Evolutionary conservation across 1,140 invertebrate species (phyloP).

Genomic region (Pectinophora gossypiella): DNA sequence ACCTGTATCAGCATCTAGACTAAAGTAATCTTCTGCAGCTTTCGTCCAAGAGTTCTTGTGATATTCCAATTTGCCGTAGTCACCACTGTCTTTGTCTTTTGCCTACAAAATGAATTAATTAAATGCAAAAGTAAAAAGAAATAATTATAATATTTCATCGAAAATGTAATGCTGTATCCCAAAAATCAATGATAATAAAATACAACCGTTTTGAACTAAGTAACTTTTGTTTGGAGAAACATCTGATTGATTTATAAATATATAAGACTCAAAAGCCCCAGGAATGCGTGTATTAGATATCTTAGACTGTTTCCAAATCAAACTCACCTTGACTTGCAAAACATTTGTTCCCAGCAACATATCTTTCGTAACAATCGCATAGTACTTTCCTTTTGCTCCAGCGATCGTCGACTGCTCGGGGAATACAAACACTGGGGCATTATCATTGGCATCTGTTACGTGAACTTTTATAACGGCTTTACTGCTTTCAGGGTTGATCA

Average conservation of each 20-base stretch:
- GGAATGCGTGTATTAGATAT: too few relatives aligned
- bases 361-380: conserved; percentile 80
- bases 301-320: background rate
- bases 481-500: conserved; percentile 84
- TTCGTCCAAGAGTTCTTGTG: conserved; percentile 78
- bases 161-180: too few relatives aligned
- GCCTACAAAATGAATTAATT: conserved; percentile 80
- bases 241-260: too few relatives aligned
- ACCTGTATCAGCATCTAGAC: conserved; percentile 83
- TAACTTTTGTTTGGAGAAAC: too few relatives aligned
- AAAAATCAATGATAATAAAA: too few relatives aligned
- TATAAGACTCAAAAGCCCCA: too few relatives aligned
- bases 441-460: conserved; percentile 92
- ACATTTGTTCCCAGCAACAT: conserved; percentile 84
- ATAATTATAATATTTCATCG: too few relatives aligned
- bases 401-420: conserved; percentile 74
- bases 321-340: conserved; percentile 80
- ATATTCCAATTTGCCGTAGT: conserved; percentile 86
- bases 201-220: too few relatives aligned
- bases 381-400: conserved; percentile 62
- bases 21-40: conserved; percentile 82
- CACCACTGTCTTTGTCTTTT: conserved; percentile 88
- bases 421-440: conserved; percentile 87
- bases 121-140: too few relatives aligned
- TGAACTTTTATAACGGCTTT: conserved; percentile 86